phyloP scores from a whole-genome alignment of 1,140 invertebrate species.

The Metopolophium dirhodum region DNA sequence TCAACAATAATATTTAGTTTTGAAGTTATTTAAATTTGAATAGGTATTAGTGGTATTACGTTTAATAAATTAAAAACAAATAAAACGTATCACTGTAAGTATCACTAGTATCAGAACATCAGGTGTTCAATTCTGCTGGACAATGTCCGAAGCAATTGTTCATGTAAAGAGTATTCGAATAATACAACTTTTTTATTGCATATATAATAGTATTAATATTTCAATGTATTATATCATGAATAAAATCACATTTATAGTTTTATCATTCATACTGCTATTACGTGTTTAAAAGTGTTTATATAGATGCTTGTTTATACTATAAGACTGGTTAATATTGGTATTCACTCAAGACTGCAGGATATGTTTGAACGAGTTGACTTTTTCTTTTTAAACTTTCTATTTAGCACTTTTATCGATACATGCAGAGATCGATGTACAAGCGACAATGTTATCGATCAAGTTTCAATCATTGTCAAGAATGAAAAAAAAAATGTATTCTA shows the following conservation, averaged over 20 bases:
- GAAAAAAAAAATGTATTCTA: not conserved
- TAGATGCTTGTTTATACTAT: not conserved
- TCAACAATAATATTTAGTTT: not conserved
- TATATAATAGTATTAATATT: not conserved
- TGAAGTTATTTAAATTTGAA: not conserved
- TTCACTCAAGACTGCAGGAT: not conserved
- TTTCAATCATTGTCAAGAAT: not conserved
- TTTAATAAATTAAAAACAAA: not conserved
- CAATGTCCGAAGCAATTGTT: not conserved
- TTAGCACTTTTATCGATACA: not conserved
- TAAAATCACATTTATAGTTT: not conserved
- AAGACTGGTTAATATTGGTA: not conserved
- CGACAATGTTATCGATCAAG: not conserved
- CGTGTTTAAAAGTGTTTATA: not conserved
- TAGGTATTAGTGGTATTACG: not conserved
- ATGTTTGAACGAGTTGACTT: not conserved
- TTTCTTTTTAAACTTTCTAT: conserved; percentile 32
- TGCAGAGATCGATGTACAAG: not conserved
- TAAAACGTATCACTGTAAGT: not conserved
- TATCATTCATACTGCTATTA: not conserved
- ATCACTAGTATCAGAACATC: not conserved
- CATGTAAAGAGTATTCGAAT: not conserved
- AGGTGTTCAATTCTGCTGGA: not conserved
- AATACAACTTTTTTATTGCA: not conserved
- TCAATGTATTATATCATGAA: not conserved